Evolutionary conservation across 2,888 invertebrate species (phyloP).

Genomic region (Euclidia mi): DNA sequence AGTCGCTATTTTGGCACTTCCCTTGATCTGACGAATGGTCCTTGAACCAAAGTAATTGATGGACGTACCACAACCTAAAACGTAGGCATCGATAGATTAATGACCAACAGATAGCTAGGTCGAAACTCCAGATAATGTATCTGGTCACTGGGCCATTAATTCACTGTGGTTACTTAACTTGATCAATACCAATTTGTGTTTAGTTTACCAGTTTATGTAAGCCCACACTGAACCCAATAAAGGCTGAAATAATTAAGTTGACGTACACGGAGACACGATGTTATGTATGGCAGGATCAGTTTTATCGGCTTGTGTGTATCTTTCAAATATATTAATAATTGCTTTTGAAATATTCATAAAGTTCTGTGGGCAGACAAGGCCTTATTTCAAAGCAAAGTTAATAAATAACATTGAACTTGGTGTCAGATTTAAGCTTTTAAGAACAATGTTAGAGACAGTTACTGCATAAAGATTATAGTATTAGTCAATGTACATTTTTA

Average conservation of each 20-base stretch:
- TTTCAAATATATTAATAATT: not conserved
- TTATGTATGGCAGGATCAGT: constrained; percentile 25
- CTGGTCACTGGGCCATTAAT: constrained; percentile 84
- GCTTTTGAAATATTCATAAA: not conserved
- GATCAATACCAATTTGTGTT: constrained; percentile 79
- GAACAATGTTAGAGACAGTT: too few species aligned
- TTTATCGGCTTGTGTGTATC: constrained; percentile 1
- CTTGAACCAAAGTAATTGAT: constrained; percentile 81
- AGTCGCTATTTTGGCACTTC: constrained; percentile 59
- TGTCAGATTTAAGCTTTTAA: too few species aligned
- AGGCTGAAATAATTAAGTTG: constrained; percentile 55
- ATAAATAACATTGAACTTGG: too few species aligned
- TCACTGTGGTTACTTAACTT: constrained; percentile 84
- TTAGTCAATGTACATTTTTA: too few species aligned
- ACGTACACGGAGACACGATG: constrained; percentile 28
- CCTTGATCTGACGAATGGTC: constrained; percentile 71
- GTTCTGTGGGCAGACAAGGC: too few species aligned
- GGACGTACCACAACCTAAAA: constrained; percentile 74
- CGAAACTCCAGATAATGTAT: constrained; percentile 85
- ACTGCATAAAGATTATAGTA: too few species aligned
- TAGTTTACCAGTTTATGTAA: constrained; percentile 49
- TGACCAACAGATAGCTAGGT: constrained; percentile 82
- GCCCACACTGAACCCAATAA: constrained; percentile 45
- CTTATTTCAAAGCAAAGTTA: too few species aligned
- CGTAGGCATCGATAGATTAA: constrained; percentile 85